These are phyloP conservation scores for Pteria penguin DNA, from an alignment of 2,888 invertebrate genomes.

Conservation along the genomic window DNA sequence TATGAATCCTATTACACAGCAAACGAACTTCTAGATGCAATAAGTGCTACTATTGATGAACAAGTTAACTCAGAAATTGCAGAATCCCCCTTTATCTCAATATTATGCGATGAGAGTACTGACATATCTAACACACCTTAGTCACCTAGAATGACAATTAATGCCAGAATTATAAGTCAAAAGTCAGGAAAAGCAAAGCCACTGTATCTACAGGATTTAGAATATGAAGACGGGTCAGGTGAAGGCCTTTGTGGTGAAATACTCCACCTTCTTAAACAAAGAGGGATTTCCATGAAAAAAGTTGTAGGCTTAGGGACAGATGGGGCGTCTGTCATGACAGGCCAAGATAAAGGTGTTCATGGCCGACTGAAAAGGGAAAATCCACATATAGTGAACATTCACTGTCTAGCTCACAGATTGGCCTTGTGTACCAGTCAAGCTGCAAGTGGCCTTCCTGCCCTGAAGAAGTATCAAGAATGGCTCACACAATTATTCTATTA, in stretches of 20 bases:
- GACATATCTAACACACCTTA: constrained; percentile 35
- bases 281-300: neutral
- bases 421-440: constrained; percentile 44
- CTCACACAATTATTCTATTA: constrained; percentile 11
- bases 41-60: neutral
- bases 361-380: constrained; percentile 25
- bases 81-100: constrained; percentile 26
- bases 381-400: constrained; percentile 37
- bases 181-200: constrained; percentile 12
- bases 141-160: constrained; percentile 24
- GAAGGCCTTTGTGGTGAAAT: neutral
- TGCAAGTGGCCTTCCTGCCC: constrained; percentile 20
- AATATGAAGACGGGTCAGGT: constrained; percentile 35
- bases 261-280: fast-evolving
- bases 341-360: constrained; percentile 32
- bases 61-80: constrained; percentile 10
- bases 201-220: constrained; percentile 21
- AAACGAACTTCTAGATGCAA: neutral
- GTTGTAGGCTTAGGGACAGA: neutral
- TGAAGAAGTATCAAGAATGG: constrained; percentile 28
- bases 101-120: constrained; percentile 40
- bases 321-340: constrained; percentile 27
- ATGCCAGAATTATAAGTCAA: constrained; percentile 19
- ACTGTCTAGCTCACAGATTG: constrained; percentile 44
- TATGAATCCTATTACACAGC: neutral